phyloP scores from a whole-genome alignment of 2,888 invertebrate genomes.

The Scaeva pyrastri region DNA sequence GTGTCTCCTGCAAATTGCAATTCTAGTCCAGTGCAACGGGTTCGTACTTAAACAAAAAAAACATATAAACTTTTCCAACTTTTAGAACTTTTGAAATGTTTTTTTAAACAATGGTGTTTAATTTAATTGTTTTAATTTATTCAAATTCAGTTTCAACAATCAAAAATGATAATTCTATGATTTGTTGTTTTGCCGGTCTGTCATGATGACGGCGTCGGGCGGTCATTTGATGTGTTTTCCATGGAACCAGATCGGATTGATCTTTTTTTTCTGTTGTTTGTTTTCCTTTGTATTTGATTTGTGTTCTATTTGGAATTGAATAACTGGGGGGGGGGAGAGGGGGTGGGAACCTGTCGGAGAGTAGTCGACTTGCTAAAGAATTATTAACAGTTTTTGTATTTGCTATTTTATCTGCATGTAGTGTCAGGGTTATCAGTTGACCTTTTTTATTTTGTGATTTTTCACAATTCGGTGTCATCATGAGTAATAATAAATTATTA shows the following conservation, averaged over 20 bases:
- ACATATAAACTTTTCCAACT: background rate
- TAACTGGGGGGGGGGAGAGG: too few species aligned
- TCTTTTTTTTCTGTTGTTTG: background rate
- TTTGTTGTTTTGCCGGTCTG: conserved; percentile 23
- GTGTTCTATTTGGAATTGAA: background rate
- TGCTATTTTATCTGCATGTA: conserved; percentile 22
- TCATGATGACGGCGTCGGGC: background rate
- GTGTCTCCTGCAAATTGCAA: conserved; percentile 67
- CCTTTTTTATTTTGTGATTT: conserved; percentile 15
- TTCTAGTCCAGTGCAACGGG: conserved; percentile 68
- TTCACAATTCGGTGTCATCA: background rate
- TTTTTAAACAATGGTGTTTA: background rate
- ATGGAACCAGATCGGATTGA: conserved; percentile 14
- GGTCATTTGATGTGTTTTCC: conserved; percentile 13
- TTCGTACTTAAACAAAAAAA: conserved; percentile 37
- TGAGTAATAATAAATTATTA: background rate
- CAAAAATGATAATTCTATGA: background rate
- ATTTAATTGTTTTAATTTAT: background rate
- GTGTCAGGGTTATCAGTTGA: conserved; percentile 38
- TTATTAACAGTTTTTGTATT: background rate
- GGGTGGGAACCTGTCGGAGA: background rate
- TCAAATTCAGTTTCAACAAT: conserved; percentile 6
- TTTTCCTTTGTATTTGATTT: background rate
- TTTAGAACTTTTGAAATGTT: background rate
- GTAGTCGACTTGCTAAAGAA: background rate